These are phyloP conservation scores for Conger conger DNA, from an alignment of 2,113 vertebrate genomes.

Conservation along the genomic window DNA sequence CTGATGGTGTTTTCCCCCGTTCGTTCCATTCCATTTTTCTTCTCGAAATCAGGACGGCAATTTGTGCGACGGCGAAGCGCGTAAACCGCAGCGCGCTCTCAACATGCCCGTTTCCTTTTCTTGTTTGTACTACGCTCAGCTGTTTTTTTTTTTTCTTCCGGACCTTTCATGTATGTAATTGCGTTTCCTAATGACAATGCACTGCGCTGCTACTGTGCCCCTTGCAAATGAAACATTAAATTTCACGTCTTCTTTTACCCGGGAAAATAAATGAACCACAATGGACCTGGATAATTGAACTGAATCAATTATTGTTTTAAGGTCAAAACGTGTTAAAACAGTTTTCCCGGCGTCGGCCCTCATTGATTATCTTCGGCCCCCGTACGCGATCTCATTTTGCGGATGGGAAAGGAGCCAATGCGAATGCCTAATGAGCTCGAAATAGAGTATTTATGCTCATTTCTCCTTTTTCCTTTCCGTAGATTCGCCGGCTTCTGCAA, in stretches of 20 bases:
- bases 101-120: slow-evolving; percentile 44
- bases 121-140: slow-evolving; percentile 63
- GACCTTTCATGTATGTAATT: slow-evolving; percentile 67
- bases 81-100: not conserved
- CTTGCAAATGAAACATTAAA: slow-evolving; percentile 49
- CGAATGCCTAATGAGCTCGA: slow-evolving; percentile 45
- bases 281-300: slow-evolving; percentile 47
- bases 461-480: not conserved
- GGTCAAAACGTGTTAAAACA: slow-evolving; percentile 61
- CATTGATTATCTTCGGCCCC: slow-evolving; percentile 56
- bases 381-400: slow-evolving; percentile 47
- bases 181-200: slow-evolving; percentile 52
- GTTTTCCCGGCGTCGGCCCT: slow-evolving; percentile 43
- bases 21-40: slow-evolving; percentile 44
- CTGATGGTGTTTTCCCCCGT: slow-evolving; percentile 43
- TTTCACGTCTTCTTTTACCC: slow-evolving; percentile 53
- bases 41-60: slow-evolving; percentile 71
- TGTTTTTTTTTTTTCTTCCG: slow-evolving; percentile 48
- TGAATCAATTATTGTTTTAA: slow-evolving; percentile 63
- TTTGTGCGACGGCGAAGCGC: slow-evolving; percentile 54
- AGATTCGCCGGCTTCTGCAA: not conserved
- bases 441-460: slow-evolving; percentile 34
- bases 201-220: slow-evolving; percentile 18
- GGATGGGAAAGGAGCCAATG: slow-evolving; percentile 28
- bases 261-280: slow-evolving; percentile 58